phyloP scores from a whole-genome alignment of 2,113 vertebrate genomes.

The Nycticebus coucang region DNA sequence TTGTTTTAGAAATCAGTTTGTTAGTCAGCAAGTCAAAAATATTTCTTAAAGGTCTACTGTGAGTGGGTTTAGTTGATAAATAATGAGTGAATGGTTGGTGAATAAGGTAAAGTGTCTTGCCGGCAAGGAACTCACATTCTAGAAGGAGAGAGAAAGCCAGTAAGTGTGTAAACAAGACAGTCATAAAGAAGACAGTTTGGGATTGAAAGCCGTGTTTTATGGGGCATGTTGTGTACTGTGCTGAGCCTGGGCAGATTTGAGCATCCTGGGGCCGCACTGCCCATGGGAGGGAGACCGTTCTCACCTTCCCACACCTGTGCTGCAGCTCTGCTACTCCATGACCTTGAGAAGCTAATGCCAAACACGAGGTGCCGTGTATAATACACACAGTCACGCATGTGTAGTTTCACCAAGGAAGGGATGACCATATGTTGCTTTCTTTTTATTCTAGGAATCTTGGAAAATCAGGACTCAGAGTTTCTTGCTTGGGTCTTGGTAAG shows the following conservation, averaged over 20 bases:
- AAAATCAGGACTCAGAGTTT: slow-evolving; percentile 95
- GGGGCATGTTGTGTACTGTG: neutral
- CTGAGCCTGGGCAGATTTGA: neutral
- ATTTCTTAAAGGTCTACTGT: neutral
- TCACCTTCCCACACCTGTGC: neutral
- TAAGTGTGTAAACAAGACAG: neutral
- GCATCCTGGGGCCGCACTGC: neutral
- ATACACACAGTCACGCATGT: neutral
- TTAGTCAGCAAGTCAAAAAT: neutral
- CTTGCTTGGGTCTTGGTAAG: slow-evolving; percentile 95
- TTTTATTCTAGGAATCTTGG: slow-evolving; percentile 93
- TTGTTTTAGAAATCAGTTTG: slow-evolving; percentile 1
- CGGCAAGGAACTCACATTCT: neutral
- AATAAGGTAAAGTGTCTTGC: neutral
- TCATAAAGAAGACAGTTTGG: neutral
- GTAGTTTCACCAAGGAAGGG: neutral
- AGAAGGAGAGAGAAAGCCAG: neutral
- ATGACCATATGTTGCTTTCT: slow-evolving; percentile 58
- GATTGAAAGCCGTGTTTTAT: neutral
- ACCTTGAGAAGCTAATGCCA: neutral
- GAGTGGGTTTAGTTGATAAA: neutral
- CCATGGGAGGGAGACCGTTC: neutral
- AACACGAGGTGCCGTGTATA: neutral
- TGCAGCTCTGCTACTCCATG: neutral
- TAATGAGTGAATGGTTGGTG: neutral